Conservation (phyloP, 2,113 vertebrate species). For the Hydropotes inermis region DNA sequence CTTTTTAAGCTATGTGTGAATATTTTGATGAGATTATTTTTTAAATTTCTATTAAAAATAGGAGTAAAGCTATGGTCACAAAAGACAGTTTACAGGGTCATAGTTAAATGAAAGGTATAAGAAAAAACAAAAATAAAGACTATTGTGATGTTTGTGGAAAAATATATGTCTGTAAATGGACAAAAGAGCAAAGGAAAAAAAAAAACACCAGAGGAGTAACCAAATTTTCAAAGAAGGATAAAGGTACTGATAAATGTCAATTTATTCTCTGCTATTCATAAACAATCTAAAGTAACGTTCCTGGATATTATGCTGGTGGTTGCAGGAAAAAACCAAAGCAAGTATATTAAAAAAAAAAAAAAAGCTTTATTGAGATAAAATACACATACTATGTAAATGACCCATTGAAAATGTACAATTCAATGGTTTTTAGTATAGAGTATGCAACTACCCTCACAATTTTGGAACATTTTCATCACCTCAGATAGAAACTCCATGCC, state of each 20-base stretch:
- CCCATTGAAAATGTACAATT: neutral
- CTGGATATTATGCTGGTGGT: neutral
- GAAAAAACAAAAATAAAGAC: neutral
- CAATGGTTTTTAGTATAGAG: neutral
- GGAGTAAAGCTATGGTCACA: neutral
- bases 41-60: neutral
- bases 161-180: neutral
- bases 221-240: neutral
- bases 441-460: neutral
- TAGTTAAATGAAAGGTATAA: neutral
- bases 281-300: neutral
- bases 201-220: neutral
- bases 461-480: neutral
- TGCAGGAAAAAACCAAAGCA: neutral
- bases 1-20: neutral
- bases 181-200: neutral
- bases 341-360: neutral
- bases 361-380: neutral
- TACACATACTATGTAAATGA: neutral
- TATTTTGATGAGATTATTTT: neutral
- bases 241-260: neutral
- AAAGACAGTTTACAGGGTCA: neutral
- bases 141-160: neutral
- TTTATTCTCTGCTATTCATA: neutral
- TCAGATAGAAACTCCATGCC: neutral